Conservation (phyloP, 2,888 invertebrate genomes). For the Brachyopa scutellaris region DNA sequence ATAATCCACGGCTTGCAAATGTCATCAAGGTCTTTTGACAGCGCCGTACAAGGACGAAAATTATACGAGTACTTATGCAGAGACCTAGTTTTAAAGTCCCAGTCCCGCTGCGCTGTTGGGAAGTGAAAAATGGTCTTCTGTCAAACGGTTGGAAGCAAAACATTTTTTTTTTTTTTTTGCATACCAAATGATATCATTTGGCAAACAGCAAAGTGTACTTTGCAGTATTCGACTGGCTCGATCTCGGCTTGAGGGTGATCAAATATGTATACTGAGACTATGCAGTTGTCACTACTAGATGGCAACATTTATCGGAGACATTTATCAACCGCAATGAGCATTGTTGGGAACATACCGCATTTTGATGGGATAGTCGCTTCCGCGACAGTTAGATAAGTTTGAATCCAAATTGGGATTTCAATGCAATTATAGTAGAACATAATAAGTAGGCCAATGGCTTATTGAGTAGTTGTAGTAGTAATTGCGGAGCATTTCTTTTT, state of each 20-base stretch:
- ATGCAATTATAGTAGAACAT: no score
- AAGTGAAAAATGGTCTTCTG: slow-evolving; percentile 59
- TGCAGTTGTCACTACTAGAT: no score
- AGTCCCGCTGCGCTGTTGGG: slow-evolving; percentile 1
- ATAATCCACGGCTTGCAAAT: slow-evolving; percentile 36
- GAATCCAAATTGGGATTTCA: no score
- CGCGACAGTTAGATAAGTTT: no score
- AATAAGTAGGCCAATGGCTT: no score
- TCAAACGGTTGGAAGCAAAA: slow-evolving; percentile 38
- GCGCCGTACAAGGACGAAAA: slow-evolving; percentile 66
- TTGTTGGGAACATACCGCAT: no score
- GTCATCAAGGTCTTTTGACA: slow-evolving; percentile 70
- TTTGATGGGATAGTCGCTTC: no score
- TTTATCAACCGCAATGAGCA: no score
- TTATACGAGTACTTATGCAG: slow-evolving; percentile 11
- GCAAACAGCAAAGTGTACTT: slow-evolving; percentile 61
- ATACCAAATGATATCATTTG: slow-evolving; percentile 27
- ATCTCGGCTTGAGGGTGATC: neutral
- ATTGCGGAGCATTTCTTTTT: no score
- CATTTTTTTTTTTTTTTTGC: slow-evolving; percentile 48
- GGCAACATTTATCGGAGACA: no score
- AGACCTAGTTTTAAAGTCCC: slow-evolving; percentile 60
- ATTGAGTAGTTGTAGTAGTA: no score
- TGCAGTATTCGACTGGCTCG: slow-evolving; percentile 4
- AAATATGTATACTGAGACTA: neutral